Percentiles rank a stretch among this genome's conserved stretches.
Conservation (phyloP, 1,140 invertebrate genomes). For the Chrysoperla carnea region DNA sequence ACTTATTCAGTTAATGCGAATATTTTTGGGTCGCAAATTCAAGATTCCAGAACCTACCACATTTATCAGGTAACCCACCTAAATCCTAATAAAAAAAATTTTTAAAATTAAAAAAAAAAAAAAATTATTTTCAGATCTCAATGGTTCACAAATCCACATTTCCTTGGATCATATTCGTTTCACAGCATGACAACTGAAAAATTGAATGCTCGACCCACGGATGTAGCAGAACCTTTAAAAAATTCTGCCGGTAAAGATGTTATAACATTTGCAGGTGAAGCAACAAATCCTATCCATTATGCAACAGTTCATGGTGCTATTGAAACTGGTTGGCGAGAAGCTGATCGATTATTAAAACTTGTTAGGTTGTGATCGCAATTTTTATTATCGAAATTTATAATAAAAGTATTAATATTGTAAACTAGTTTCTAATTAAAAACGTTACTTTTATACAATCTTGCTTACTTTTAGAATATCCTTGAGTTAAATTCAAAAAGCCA, state of each 20-base stretch:
- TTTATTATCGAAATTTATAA: no score
- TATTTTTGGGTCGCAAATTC: constrained; percentile 25
- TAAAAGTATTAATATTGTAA: no score
- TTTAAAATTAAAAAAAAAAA: no score
- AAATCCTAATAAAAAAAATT: no score
- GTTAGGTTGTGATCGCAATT: neutral
- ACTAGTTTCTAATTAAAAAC: no score
- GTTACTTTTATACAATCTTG: no score
- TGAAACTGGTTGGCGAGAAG: constrained; percentile 59
- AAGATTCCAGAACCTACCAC: constrained; percentile 29
- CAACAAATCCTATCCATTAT: constrained; percentile 43
- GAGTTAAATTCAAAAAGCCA: no score
- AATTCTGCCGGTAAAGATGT: constrained; percentile 27
- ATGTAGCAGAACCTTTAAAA: constrained; percentile 34
- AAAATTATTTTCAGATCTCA: constrained; percentile 30
- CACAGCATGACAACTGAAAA: constrained; percentile 35
- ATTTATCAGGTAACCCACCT: constrained; percentile 18
- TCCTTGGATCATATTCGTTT: constrained; percentile 52
- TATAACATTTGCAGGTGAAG: constrained; percentile 55
- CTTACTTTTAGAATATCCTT: no score
- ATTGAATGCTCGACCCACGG: constrained; percentile 23
- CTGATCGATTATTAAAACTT: constrained; percentile 31
- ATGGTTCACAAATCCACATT: constrained; percentile 49
- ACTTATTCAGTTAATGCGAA: constrained; percentile 24
- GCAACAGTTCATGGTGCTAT: constrained; percentile 69